A percentile compares a stretch with the other conserved stretches of the same genome.
phyloP scores from a whole-genome alignment of 2,888 invertebrate genomes.

The Drosophila setosimentum region DNA sequence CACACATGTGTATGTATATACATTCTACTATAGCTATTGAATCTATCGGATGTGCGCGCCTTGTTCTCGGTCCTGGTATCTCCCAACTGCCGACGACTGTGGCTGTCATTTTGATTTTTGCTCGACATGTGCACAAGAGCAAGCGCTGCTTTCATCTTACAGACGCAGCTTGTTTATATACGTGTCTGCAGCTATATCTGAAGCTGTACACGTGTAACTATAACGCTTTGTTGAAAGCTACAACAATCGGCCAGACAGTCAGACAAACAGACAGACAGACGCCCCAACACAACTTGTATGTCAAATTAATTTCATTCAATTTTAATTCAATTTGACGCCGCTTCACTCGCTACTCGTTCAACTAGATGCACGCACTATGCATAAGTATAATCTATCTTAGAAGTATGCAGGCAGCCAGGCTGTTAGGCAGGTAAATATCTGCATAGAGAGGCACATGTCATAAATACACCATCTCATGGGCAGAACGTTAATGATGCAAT shows the following conservation, averaged over 20 bases:
- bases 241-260: conserved; percentile 44
- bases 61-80: conserved; percentile 30
- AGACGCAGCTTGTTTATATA: conserved; percentile 27
- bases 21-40: conserved; percentile 31
- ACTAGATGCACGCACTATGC: conserved; percentile 22
- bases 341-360: conserved; percentile 54
- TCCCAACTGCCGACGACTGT: conserved; percentile 10
- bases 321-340: conserved; percentile 79
- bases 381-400: conserved; percentile 38
- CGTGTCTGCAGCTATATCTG: conserved; percentile 37
- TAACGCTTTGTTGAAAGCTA: conserved; percentile 72
- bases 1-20: conserved; percentile 1
- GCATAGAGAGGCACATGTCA: conserved; percentile 27
- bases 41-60: conserved; percentile 54
- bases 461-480: conserved; percentile 23
- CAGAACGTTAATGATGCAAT: conserved; percentile 71
- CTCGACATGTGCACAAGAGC: conserved; percentile 65
- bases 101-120: conserved; percentile 74
- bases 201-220: conserved; percentile 62
- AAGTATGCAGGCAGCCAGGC: neutral
- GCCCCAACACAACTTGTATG: conserved; percentile 70
- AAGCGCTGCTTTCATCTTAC: conserved; percentile 61
- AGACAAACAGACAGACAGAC: conserved; percentile 22
- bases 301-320: conserved; percentile 80
- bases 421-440: conserved; percentile 47